Percentiles rank a stretch among this genome's conserved stretches.
phyloP scores from a whole-genome alignment of 2,888 invertebrate genomes.

The Nesidiocoris tenuis region DNA sequence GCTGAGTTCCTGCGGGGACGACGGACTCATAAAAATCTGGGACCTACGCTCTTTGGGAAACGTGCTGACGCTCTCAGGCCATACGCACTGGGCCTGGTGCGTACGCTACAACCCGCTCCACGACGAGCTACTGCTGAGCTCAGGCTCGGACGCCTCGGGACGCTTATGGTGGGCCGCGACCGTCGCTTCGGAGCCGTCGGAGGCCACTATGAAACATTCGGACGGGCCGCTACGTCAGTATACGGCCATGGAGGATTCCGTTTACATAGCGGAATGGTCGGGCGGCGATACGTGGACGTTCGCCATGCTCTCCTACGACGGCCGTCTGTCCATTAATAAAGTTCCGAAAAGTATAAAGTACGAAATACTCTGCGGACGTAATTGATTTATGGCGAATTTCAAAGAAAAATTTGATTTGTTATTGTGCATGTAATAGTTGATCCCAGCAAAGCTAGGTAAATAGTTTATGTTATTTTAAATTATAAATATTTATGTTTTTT shows the following conservation, averaged over 20 bases:
- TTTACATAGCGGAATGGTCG: conserved; percentile 97
- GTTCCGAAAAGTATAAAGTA: conserved; percentile 95
- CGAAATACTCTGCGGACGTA: conserved; percentile 56
- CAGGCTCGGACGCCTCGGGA: conserved; percentile 80
- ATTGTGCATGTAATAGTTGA: too few relatives aligned
- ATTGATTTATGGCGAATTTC: conserved; percentile 54
- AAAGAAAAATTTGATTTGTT: conserved; percentile 3
- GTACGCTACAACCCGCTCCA: conserved; percentile 85
- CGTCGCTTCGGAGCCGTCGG: conserved; percentile 74
- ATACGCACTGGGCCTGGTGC: conserved; percentile 72
- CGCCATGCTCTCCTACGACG: conserved; percentile 98
- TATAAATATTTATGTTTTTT: too few relatives aligned
- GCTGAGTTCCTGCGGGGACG: conserved; percentile 91
- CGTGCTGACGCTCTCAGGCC: conserved; percentile 76
- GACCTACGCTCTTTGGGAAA: conserved; percentile 80
- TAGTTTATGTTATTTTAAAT: too few relatives aligned
- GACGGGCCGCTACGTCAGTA: conserved; percentile 90
- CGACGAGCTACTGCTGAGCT: conserved; percentile 90
- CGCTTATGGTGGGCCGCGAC: conserved; percentile 78
- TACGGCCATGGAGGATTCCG: conserved; percentile 97
- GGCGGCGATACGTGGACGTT: conserved; percentile 97
- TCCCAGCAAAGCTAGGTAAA: too few relatives aligned
- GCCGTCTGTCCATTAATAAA: conserved; percentile 85
- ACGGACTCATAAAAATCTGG: conserved; percentile 94
- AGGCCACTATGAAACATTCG: conserved; percentile 61